phyloP scores from a whole-genome alignment of 2,888 invertebrate genomes.

The Toxonevra muliebris region DNA sequence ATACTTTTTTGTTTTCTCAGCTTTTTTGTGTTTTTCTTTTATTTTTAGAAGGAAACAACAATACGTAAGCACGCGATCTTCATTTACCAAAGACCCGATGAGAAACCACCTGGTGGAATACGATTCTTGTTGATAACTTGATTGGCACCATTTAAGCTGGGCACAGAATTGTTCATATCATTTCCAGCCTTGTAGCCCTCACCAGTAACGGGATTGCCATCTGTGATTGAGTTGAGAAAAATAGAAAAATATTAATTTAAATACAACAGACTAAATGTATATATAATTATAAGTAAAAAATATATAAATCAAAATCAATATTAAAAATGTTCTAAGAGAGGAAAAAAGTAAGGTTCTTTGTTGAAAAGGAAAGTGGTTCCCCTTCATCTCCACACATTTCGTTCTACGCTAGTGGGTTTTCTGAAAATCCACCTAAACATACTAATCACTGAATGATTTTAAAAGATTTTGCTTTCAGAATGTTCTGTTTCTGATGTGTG shows the following conservation, averaged over 20 bases:
- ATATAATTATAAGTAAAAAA: background rate
- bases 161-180: slow-evolving; percentile 57
- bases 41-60: slow-evolving; percentile 20
- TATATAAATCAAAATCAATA: slow-evolving; percentile 1
- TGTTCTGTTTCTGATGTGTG: background rate
- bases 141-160: slow-evolving; percentile 59
- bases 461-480: too few relatives aligned
- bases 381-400: too few relatives aligned
- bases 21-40: slow-evolving; percentile 22
- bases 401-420: too few relatives aligned
- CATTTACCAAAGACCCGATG: slow-evolving; percentile 65
- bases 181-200: slow-evolving; percentile 66
- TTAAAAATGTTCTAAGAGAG: background rate
- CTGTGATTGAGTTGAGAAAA: slow-evolving; percentile 47
- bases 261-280: background rate
- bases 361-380: too few relatives aligned
- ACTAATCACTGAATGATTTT: too few relatives aligned
- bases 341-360: too few relatives aligned
- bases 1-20: slow-evolving; percentile 4
- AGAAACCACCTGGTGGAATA: slow-evolving; percentile 65
- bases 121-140: slow-evolving; percentile 65
- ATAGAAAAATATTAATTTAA: background rate
- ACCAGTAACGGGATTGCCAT: slow-evolving; percentile 69
- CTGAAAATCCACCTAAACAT: too few relatives aligned
- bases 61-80: slow-evolving; percentile 19